Percentiles rank a stretch among this genome's conserved stretches.
These are phyloP conservation scores for Trachemys scripta DNA, from an alignment of 2,113 vertebrate genomes.

Conservation along the genomic window DNA sequence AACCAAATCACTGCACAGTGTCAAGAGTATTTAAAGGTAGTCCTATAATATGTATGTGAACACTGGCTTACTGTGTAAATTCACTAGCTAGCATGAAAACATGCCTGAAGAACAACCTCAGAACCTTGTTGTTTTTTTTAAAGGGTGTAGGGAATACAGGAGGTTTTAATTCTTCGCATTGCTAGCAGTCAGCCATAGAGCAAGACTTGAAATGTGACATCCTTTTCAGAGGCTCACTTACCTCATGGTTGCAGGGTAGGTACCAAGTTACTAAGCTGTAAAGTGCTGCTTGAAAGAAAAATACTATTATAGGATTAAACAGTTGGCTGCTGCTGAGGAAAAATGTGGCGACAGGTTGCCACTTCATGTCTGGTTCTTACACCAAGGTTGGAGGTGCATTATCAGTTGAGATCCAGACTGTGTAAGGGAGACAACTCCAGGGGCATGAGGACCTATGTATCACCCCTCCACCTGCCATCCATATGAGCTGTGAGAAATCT, in stretches of 20 bases:
- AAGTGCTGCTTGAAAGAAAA: not conserved
- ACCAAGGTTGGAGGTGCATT: not conserved
- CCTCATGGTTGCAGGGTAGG: not conserved
- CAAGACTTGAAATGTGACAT: not conserved
- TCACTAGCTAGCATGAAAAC: not conserved
- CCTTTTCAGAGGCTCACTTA: not conserved
- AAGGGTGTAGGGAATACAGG: rapidly evolving
- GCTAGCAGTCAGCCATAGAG: not conserved
- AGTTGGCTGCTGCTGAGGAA: not conserved
- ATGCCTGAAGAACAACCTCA: rapidly evolving
- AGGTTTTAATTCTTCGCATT: not conserved
- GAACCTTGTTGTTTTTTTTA: rapidly evolving
- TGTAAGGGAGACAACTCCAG: rapidly evolving
- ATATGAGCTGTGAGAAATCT: not conserved
- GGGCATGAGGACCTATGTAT: rapidly evolving
- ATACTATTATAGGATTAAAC: not conserved
- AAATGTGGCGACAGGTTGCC: not conserved
- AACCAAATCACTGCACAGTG: not conserved
- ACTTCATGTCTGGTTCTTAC: not conserved
- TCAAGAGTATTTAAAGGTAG: not conserved
- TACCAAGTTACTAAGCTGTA: not conserved
- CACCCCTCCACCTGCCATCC: not conserved
- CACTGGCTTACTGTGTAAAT: not conserved
- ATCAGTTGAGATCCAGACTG: not conserved
- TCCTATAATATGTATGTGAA: not conserved